Conservation (phyloP, 2,797 vertebrate species). For the Pelochelys cantorii region DNA sequence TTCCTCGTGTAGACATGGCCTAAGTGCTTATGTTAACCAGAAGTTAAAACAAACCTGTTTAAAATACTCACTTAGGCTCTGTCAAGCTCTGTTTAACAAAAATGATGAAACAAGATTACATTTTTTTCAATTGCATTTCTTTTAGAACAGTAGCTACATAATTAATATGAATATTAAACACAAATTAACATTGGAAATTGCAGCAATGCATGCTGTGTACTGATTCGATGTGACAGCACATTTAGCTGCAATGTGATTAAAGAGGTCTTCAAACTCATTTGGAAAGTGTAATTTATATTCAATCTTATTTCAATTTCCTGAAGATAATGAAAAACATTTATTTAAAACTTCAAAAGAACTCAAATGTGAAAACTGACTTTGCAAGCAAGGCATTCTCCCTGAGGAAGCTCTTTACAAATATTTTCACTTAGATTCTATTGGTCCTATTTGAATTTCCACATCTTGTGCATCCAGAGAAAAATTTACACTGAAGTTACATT, state of each 20-base stretch:
- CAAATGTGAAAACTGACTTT: neutral
- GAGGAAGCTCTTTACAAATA: neutral
- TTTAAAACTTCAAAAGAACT: neutral
- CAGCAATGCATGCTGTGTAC: neutral
- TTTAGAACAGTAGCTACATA: neutral
- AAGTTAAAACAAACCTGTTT: neutral
- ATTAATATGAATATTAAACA: neutral
- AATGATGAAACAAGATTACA: neutral
- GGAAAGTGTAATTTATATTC: neutral
- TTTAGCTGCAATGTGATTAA: neutral
- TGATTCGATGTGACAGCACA: neutral
- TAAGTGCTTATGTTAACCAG: neutral
- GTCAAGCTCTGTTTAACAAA: neutral
- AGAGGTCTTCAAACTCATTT: neutral
- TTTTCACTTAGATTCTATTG: neutral
- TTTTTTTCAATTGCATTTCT: neutral
- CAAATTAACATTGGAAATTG: neutral
- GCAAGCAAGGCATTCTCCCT: rapidly evolving
- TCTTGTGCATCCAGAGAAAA: neutral
- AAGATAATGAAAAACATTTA: neutral
- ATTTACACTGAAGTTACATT: neutral
- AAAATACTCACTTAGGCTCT: rapidly evolving
- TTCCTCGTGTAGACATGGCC: no score
- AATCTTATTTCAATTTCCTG: neutral
- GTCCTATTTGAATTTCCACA: neutral